Conservation (phyloP, 1,140 invertebrate genomes). For the Drosophila bifasciata region DNA sequence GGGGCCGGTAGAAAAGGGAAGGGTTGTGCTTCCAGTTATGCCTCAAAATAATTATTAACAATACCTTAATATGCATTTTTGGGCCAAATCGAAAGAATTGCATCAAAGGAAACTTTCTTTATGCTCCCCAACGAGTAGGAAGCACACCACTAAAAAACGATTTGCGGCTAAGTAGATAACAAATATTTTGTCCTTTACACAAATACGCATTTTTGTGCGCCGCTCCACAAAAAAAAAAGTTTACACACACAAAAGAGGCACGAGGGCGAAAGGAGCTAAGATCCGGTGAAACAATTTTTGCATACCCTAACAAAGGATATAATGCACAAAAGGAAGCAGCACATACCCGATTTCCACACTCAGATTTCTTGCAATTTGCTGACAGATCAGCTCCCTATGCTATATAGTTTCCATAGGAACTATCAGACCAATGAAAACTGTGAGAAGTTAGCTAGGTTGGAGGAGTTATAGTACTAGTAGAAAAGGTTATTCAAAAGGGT, state of each 20-base stretch:
- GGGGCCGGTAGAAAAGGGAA: too few species aligned
- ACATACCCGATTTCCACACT: too few species aligned
- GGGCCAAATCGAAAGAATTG: conserved; percentile 2
- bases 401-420: too few species aligned
- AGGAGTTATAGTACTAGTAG: too few species aligned
- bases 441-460: too few species aligned
- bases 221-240: conserved; percentile 30
- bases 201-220: conserved; percentile 22
- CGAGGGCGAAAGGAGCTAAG: not conserved
- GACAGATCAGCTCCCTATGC: too few species aligned
- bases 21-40: not conserved
- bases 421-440: too few species aligned
- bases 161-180: conserved; percentile 38
- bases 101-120: conserved; percentile 40
- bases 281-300: conserved; percentile 1
- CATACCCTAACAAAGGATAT: too few species aligned
- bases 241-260: conserved; percentile 14
- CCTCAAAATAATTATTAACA: not conserved
- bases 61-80: not conserved
- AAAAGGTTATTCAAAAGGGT: too few species aligned
- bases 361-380: too few species aligned
- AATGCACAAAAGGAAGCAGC: too few species aligned
- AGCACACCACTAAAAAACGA: conserved; percentile 29
- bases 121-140: not conserved
- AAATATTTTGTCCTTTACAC: conserved; percentile 28